Base-by-base conservation (phyloP, 2,113 vertebrate species). In the Centropus bengalensis region DNA sequence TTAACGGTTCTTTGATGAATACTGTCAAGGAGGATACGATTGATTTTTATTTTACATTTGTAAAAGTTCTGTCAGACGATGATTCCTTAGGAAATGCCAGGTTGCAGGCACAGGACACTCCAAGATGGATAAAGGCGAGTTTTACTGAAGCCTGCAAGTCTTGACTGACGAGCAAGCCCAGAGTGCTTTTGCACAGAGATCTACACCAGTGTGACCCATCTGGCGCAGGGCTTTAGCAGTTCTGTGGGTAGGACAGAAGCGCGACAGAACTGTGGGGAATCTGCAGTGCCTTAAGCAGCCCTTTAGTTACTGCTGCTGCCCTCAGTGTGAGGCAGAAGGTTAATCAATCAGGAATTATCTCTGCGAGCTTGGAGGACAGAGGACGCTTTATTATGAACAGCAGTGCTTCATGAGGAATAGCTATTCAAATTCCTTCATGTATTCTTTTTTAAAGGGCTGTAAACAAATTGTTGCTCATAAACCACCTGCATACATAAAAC, bases 401-500 rank as follows among this genome's bases (percentile, higher is more conserved):
- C 59, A 66, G 9, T 93, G 49, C 67, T 89, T 93, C 64, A 12
- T 74, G 80, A 92, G 38, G 45, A 63, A 30, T 42, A 60, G 32
- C 60, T 88, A 17, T 70, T 86, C 21, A 44, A 67, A 75, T 63
- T 85, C 47, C 64, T 91, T 93, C 33, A 33, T 49, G 23, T 85
- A 24, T 69, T 67, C 52, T 78, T 83, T 88, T 91, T 69, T 56
- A 86, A 92, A 86, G 27, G 76, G 36, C 18, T 84, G 45, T 78
- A 86, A 82, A 86, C 73, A 88, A 88, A 90, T 94, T 62, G 49
- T 91, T 86, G 89, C 82, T 90, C 73, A 79, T 88, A 88, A 93
- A 91, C 80, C 62, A 92, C 79, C 82, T 81, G 67, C 66, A 32
- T 79, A 11, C 45, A 56, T 89, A 66, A 82, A 93, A 26, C 32